Percentiles rank a stretch among this genome's conserved stretches.
Conservation (phyloP, 2,113 vertebrate genomes). For the Crotalus horridus region DNA sequence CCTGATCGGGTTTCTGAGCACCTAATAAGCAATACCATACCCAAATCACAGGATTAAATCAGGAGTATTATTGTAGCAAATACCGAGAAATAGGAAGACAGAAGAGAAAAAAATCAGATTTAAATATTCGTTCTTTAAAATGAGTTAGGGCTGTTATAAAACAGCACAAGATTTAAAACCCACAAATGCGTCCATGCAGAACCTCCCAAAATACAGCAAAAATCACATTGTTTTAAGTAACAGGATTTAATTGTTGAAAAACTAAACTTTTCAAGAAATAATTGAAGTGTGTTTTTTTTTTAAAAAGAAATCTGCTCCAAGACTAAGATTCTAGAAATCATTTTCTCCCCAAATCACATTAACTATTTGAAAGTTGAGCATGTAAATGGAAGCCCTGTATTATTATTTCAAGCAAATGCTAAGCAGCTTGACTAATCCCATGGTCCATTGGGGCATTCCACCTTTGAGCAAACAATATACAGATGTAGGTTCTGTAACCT, state of each 20-base stretch:
- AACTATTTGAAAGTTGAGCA: conserved; percentile 48
- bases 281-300: not conserved
- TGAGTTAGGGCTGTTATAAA: not conserved
- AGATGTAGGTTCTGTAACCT: conserved; percentile 39
- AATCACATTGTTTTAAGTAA: conserved; percentile 34
- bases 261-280: not conserved
- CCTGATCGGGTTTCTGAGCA: not conserved
- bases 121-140: not conserved
- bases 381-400: conserved; percentile 45
- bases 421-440: conserved; percentile 18
- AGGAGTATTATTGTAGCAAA: not conserved
- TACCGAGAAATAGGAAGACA: not conserved
- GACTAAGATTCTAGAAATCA: conserved; percentile 11
- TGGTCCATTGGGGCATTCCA: conserved; percentile 1
- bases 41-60: not conserved
- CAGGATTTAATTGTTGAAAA: not conserved
- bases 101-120: not conserved
- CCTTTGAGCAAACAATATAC: conserved; percentile 22
- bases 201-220: not conserved
- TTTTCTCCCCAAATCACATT: conserved; percentile 44
- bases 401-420: not conserved
- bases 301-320: conserved; percentile 8
- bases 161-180: not conserved
- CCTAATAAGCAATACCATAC: not conserved
- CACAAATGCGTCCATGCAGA: not conserved